Conservation (phyloP, 1,140 invertebrate genomes). For the Rhopalosiphum maidis region DNA sequence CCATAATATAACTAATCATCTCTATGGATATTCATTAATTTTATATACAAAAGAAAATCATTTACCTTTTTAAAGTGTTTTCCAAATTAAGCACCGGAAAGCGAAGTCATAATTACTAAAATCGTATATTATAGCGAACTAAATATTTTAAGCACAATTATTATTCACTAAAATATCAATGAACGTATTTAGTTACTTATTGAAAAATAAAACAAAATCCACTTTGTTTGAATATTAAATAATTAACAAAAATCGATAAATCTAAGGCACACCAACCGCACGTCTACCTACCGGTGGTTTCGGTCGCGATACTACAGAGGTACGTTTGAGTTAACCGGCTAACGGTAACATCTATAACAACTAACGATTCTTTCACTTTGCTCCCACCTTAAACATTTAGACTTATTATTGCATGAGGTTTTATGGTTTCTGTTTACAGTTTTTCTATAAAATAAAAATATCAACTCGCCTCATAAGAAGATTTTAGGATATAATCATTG, state of each 20-base stretch:
- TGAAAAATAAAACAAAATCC: not conserved
- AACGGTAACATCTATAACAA: conserved; percentile 22
- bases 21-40: not conserved
- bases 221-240: not conserved
- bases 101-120: conserved; percentile 2
- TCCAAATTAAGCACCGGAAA: conserved; percentile 6
- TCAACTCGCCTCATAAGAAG: not conserved
- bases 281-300: conserved; percentile 14
- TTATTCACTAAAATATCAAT: not conserved
- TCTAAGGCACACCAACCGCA: not conserved
- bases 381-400: not conserved
- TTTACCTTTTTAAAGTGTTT: not conserved
- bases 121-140: not conserved
- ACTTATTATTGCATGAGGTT: not conserved
- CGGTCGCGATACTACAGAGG: not conserved
- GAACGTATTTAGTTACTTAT: not conserved
- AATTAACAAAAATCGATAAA: conserved; percentile 7
- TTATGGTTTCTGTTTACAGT: conserved; percentile 18
- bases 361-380: conserved; percentile 46
- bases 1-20: not conserved
- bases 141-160: not conserved
- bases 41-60: not conserved
- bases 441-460: not conserved
- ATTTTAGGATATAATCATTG: not conserved
- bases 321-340: conserved; percentile 25